Percentiles rank a stretch among this genome's conserved stretches.
Evolutionary conservation across 1,140 invertebrate species (phyloP).

Genomic region (Dendrolimus kikuchii): DNA sequence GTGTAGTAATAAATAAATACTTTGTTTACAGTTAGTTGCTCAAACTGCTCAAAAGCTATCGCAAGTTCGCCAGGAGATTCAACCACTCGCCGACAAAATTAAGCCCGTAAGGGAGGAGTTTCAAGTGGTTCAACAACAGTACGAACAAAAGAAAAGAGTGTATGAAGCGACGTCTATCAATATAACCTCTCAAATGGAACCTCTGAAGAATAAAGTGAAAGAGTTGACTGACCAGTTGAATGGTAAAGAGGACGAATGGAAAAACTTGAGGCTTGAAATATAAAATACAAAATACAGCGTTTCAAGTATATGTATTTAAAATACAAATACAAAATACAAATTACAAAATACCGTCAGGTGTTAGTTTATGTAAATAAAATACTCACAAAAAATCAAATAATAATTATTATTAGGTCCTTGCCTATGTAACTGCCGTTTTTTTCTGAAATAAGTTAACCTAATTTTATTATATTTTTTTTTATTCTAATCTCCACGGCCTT

Average conservation of each 20-base stretch:
- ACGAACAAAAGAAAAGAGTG: slow-evolving; percentile 68
- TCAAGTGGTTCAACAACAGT: slow-evolving; percentile 64
- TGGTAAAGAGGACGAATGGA: slow-evolving; percentile 69
- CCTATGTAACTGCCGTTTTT: no score
- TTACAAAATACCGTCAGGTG: no score
- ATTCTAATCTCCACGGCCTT: no score
- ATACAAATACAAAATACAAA: no score
- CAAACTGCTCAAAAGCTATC: slow-evolving; percentile 64
- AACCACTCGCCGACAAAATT: slow-evolving; percentile 60
- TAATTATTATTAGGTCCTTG: no score
- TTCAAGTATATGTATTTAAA: no score
- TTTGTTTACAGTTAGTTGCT: slow-evolving; percentile 48
- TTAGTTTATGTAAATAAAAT: no score
- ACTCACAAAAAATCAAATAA: no score
- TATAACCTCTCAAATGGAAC: slow-evolving; percentile 69
- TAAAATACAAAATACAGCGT: no score
- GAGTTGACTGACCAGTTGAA: slow-evolving; percentile 59
- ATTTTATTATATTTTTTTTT: no score
- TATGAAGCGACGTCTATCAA: slow-evolving; percentile 69
- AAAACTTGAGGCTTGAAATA: slow-evolving; percentile 64
- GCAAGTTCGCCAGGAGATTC: slow-evolving; percentile 63
- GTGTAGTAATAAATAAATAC: neutral
- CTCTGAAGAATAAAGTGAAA: slow-evolving; percentile 59
- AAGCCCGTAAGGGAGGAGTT: slow-evolving; percentile 67
- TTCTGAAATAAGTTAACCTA: no score